These are phyloP conservation scores for Anser brachyrhynchus DNA, from an alignment of 2,113 vertebrate genomes.

Conservation along the genomic window DNA sequence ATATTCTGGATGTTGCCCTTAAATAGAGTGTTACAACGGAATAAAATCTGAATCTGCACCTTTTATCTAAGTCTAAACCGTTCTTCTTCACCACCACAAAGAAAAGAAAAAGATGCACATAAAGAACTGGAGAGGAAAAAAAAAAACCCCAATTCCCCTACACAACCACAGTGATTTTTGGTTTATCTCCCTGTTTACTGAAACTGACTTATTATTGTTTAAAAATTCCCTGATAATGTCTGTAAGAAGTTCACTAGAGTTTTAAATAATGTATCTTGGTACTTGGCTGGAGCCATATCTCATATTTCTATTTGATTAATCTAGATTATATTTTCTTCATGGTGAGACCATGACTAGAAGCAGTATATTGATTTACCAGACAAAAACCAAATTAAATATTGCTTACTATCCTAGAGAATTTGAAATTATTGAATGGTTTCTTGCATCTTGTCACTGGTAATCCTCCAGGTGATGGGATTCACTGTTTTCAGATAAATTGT, in stretches of 20 bases:
- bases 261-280: conserved; percentile 52
- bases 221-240: conserved; percentile 6
- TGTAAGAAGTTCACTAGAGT: conserved; percentile 15
- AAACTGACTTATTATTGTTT: conserved; percentile 47
- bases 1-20: neutral
- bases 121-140: neutral
- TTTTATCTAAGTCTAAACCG: neutral
- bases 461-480: neutral
- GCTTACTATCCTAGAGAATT: neutral
- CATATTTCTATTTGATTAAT: conserved; percentile 14
- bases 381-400: neutral
- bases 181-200: conserved; percentile 32
- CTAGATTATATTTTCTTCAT: neutral
- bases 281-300: neutral
- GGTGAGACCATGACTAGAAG: neutral
- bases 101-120: neutral
- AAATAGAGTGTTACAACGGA: neutral
- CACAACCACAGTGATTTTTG: neutral
- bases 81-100: neutral
- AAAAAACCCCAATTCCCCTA: neutral
- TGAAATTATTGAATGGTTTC: neutral
- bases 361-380: neutral
- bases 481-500: neutral
- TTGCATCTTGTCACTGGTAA: neutral
- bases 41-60: neutral